A percentile compares a stretch with the other conserved stretches of the same genome.
These are phyloP conservation scores for Tuta absoluta DNA, from an alignment of 2,888 invertebrate genomes.

Conservation along the genomic window DNA sequence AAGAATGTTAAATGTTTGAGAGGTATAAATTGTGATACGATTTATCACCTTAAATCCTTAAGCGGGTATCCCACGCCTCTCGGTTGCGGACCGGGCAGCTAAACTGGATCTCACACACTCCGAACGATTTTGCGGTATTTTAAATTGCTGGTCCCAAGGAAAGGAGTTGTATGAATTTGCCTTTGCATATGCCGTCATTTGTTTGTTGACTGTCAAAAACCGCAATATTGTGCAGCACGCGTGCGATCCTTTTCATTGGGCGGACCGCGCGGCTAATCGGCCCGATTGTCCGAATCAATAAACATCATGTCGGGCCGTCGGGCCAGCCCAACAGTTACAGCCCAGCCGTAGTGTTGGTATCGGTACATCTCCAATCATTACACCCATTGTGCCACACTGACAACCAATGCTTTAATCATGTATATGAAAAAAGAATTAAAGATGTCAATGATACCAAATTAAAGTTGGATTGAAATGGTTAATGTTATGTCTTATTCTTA, in stretches of 20 bases:
- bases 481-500: neutral
- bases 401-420: conserved; percentile 38
- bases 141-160: too few relatives aligned
- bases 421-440: conserved; percentile 29
- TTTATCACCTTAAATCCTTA: conserved; percentile 16
- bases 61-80: conserved; percentile 21
- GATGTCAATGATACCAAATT: conserved; percentile 8
- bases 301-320: conserved; percentile 38
- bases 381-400: conserved; percentile 39
- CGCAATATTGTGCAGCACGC: too few relatives aligned
- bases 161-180: too few relatives aligned
- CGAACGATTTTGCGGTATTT: too few relatives aligned
- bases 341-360: conserved; percentile 32
- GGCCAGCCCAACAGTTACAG: neutral
- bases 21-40: conserved; percentile 13
- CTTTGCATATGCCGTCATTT: too few relatives aligned
- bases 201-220: too few relatives aligned
- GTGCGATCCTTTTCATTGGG: too few relatives aligned
- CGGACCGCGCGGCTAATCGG: conserved; percentile 48
- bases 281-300: conserved; percentile 62
- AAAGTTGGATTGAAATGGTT: neutral
- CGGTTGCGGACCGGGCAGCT: neutral
- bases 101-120: too few relatives aligned
- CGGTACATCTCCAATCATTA: conserved; percentile 53
- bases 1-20: conserved; percentile 7